phyloP scores from a whole-genome alignment of 2,113 vertebrate genomes.

The Calcarius ornatus region DNA sequence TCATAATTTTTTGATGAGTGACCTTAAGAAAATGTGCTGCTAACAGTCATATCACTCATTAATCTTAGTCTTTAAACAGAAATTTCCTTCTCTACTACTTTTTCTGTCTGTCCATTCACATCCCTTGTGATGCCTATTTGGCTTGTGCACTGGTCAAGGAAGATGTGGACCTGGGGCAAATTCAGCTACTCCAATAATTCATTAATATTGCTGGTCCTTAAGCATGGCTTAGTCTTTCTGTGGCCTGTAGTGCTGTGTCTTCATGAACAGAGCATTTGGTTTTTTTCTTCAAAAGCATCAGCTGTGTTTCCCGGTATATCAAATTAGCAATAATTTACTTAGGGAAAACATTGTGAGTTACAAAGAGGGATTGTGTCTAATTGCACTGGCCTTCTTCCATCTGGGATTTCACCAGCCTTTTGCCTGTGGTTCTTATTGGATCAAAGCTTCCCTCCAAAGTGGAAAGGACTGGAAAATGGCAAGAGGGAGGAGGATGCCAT shows the following conservation, averaged over 20 bases:
- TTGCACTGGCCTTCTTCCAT: not conserved
- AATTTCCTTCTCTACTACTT: not conserved
- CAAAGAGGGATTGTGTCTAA: not conserved
- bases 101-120: not conserved
- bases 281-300: not conserved
- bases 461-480: not conserved
- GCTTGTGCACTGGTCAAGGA: not conserved
- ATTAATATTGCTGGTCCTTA: not conserved
- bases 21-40: not conserved
- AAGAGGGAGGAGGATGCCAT: not conserved
- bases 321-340: constrained; percentile 11
- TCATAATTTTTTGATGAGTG: not conserved
- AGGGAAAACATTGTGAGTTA: not conserved
- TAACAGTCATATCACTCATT: not conserved
- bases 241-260: not conserved
- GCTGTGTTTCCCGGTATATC: not conserved
- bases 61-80: not conserved
- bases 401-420: not conserved
- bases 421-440: not conserved
- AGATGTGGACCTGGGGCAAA: not conserved
- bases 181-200: not conserved
- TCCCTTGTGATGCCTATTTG: not conserved
- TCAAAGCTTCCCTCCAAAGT: not conserved
- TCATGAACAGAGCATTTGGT: not conserved
- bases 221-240: not conserved